Conservation (phyloP, 2,113 vertebrate species). For the Psilopsiagon aurifrons region DNA sequence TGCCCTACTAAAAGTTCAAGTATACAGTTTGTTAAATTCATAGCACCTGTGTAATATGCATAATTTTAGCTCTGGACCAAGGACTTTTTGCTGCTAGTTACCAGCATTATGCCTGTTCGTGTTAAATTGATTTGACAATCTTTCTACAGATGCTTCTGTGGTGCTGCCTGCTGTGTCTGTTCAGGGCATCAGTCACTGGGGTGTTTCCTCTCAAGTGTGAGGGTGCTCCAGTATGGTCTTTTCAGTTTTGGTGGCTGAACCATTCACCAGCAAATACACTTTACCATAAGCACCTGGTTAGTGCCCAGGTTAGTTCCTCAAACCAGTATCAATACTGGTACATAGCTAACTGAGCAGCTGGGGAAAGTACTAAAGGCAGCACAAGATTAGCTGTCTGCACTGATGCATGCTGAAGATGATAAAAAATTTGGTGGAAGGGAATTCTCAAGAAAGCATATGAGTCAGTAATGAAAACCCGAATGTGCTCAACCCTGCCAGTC, state of each 20-base stretch:
- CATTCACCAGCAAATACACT: background rate
- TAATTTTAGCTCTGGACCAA: background rate
- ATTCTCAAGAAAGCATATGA: background rate
- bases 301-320: background rate
- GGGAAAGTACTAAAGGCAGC: background rate
- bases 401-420: background rate
- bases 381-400: background rate
- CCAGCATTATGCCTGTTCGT: background rate
- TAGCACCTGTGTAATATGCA: background rate
- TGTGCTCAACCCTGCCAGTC: background rate
- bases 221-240: background rate
- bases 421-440: background rate
- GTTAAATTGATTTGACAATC: background rate
- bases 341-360: background rate
- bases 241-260: background rate
- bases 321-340: rapidly evolving
- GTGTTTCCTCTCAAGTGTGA: background rate
- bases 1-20: background rate
- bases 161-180: background rate
- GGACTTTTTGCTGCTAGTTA: background rate
- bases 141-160: background rate
- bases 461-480: background rate
- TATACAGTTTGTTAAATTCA: background rate
- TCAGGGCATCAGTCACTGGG: background rate
- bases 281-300: background rate